Percentiles rank a stretch among this genome's conserved stretches.
Evolutionary conservation across 2,797 vertebrate genomes (phyloP).

Genomic region (Enteromius unitaeniatus): DNA sequence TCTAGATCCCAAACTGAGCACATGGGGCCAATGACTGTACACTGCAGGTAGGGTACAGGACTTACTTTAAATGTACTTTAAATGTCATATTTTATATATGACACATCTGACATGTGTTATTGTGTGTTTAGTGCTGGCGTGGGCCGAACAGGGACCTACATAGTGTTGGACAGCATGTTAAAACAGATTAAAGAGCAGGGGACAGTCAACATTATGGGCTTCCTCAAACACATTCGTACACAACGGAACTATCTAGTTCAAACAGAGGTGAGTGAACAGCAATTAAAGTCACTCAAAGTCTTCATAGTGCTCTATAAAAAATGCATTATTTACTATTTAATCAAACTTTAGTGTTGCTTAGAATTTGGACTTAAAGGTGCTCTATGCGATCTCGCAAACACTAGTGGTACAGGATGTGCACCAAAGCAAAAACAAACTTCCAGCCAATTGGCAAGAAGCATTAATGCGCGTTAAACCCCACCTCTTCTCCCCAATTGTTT

Average conservation of each 20-base stretch:
- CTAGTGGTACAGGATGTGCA: no score
- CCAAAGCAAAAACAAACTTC: no score
- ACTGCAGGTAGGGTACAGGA: slow-evolving; percentile 87
- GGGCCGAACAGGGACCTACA: slow-evolving; percentile 93
- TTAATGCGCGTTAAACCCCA: no score
- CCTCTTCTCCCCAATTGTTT: no score
- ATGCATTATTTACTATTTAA: neutral
- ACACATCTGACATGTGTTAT: neutral
- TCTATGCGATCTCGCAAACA: no score
- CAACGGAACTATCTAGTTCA: slow-evolving; percentile 97
- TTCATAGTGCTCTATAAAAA: neutral
- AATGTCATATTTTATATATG: neutral
- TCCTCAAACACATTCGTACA: slow-evolving; percentile 95
- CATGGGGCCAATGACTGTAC: slow-evolving; percentile 87
- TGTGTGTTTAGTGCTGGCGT: slow-evolving; percentile 86
- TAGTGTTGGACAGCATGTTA: slow-evolving; percentile 97
- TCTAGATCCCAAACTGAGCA: slow-evolving; percentile 79
- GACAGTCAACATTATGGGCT: slow-evolving; percentile 88
- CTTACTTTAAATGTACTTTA: neutral
- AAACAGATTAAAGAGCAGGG: slow-evolving; percentile 89
- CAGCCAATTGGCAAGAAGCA: no score
- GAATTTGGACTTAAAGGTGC: neutral
- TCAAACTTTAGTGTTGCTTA: neutral
- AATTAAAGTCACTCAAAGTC: neutral
- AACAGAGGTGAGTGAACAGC: slow-evolving; percentile 87